Conservation (phyloP, 2,888 invertebrate genomes). For the Periphyllus acericola region DNA sequence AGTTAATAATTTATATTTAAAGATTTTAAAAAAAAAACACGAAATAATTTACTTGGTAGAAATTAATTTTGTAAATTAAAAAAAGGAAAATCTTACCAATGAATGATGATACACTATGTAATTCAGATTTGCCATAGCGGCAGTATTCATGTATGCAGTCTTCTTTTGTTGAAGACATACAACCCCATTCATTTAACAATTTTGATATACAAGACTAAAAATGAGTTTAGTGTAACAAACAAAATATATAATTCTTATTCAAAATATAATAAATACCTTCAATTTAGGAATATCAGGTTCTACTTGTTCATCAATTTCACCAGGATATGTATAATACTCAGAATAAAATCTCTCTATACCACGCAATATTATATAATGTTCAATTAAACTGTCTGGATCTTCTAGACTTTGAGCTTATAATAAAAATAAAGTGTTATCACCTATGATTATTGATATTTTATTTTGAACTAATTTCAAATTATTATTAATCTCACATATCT, state of each 20-base stretch:
- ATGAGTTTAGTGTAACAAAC: conserved; percentile 21
- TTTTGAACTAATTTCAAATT: conserved; percentile 7
- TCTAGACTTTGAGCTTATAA: conserved; percentile 76
- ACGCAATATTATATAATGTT: conserved; percentile 88
- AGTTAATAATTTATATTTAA: not conserved
- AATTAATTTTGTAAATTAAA: not conserved
- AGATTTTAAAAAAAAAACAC: not conserved
- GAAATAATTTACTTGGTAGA: not conserved
- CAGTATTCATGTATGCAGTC: conserved; percentile 95
- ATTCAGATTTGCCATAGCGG: conserved; percentile 92
- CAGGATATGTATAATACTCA: conserved; percentile 90
- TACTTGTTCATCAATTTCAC: conserved; percentile 83
- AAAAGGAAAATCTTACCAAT: conserved; percentile 70
- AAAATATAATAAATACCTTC: conserved; percentile 71
- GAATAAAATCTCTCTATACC: conserved; percentile 90
- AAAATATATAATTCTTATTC: not conserved
- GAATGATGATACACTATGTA: conserved; percentile 93
- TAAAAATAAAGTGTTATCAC: conserved; percentile 63
- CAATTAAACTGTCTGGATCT: conserved; percentile 85
- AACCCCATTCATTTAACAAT: conserved; percentile 86
- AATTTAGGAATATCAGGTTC: conserved; percentile 90
- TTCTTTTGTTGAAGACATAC: conserved; percentile 82
- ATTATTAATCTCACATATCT: conserved; percentile 69
- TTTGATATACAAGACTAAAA: conserved; percentile 73
- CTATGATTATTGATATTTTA: not conserved